Evolutionary conservation across 2,113 vertebrate species (phyloP).

Genomic region (Emydocephalus ijimae): DNA sequence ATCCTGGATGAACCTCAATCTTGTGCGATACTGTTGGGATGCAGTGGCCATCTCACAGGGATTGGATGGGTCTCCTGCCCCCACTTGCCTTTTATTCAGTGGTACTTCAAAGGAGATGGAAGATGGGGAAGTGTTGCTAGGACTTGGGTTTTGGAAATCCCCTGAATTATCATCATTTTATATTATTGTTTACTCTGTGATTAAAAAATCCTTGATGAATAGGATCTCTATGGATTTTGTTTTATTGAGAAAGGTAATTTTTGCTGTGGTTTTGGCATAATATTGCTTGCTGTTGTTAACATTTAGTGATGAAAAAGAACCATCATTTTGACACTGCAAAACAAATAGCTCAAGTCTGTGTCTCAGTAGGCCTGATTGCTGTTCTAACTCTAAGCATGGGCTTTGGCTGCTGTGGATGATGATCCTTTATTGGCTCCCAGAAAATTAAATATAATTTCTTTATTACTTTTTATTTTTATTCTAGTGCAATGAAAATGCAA

Average conservation of each 20-base stretch:
- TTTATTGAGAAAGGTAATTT: slow-evolving; percentile 6
- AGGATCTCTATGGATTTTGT: not conserved
- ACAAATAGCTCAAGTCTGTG: not conserved
- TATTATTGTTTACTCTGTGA: slow-evolving; percentile 78
- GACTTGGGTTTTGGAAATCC: slow-evolving; percentile 53
- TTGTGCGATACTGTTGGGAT: not conserved
- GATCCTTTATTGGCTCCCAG: not conserved
- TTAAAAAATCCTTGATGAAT: slow-evolving; percentile 71
- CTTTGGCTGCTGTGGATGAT: not conserved
- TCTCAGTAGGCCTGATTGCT: not conserved
- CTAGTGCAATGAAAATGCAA: not conserved
- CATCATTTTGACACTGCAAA: not conserved
- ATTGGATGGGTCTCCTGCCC: slow-evolving; percentile 1
- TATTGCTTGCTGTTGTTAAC: not conserved
- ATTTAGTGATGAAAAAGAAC: not conserved
- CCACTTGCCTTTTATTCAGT: slow-evolving; percentile 47
- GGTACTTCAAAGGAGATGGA: slow-evolving; percentile 67
- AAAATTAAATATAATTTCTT: not conserved
- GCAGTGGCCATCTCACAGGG: not conserved
- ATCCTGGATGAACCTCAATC: slow-evolving; percentile 28
- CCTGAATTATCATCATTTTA: slow-evolving; percentile 69
- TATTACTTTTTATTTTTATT: not conserved
- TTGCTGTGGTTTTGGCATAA: not conserved
- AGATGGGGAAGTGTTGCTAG: slow-evolving; percentile 22
- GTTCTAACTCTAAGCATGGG: not conserved